These are phyloP conservation scores for Caenorhabditis elegans DNA, from an alignment of 1,140 invertebrate genomes.

Conservation along the genomic window WBcel235 BX284603.4:7519501-7520000, in stretches of 20 bases:
- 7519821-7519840: slow-evolving; percentile 35
- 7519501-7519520: slow-evolving; percentile 25
- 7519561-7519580: slow-evolving; percentile 36
- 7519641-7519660: slow-evolving; percentile 8
- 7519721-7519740: too few relatives aligned
- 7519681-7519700: background rate
- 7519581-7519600: slow-evolving; percentile 46
- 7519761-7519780: slow-evolving; percentile 20
- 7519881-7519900: slow-evolving; percentile 42
- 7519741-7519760: background rate
- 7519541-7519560: background rate
- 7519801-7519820: slow-evolving; percentile 40
- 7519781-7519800: slow-evolving; percentile 36
- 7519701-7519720: background rate
- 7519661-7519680: background rate
- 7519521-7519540: background rate
- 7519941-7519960: slow-evolving; percentile 41
- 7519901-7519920: background rate
- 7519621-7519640: background rate
- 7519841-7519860: slow-evolving; percentile 35
- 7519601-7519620: background rate
- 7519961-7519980: slow-evolving; percentile 40
- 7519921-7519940: background rate
- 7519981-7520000: slow-evolving; percentile 30
- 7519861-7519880: slow-evolving; percentile 37